Conservation (phyloP, 1,140 invertebrate genomes). For the Drosophila orena region DNA sequence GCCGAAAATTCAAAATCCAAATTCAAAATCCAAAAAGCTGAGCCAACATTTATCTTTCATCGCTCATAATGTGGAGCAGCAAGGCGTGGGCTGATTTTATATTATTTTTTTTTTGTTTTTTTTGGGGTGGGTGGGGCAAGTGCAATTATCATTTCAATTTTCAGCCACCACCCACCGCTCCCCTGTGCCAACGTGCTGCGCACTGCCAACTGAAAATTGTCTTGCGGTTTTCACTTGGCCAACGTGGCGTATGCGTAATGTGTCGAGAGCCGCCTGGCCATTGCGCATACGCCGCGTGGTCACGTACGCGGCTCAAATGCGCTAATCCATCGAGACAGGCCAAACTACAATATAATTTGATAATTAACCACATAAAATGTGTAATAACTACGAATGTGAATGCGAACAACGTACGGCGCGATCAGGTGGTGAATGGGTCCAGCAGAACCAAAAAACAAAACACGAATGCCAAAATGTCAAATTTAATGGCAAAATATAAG, state of each 20-base stretch:
- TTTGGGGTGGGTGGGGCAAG: conserved; percentile 28
- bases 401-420: conserved; percentile 2
- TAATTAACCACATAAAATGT: conserved; percentile 68
- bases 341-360: conserved; percentile 64
- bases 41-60: conserved; percentile 63
- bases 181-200: background rate
- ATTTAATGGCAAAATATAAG: conserved; percentile 2
- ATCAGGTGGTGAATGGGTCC: conserved; percentile 27
- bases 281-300: conserved; percentile 69
- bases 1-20: conserved; percentile 30
- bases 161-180: background rate
- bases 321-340: conserved; percentile 64
- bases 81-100: conserved; percentile 24
- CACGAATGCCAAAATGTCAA: conserved; percentile 16
- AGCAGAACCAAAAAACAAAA: background rate
- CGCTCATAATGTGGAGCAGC: conserved; percentile 58
- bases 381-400: conserved; percentile 52
- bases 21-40: conserved; percentile 21
- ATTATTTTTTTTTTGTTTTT: background rate
- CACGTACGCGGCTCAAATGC: conserved; percentile 33
- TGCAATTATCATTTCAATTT: conserved; percentile 59
- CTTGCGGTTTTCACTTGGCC: conserved; percentile 30
- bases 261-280: conserved; percentile 11
- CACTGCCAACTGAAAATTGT: conserved; percentile 20
- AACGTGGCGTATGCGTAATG: conserved; percentile 72